A percentile compares a stretch with the other conserved stretches of the same genome.
These are phyloP conservation scores for Platycercus adscitus DNA, from an alignment of 2,113 vertebrate species.

Conservation along the genomic window DNA sequence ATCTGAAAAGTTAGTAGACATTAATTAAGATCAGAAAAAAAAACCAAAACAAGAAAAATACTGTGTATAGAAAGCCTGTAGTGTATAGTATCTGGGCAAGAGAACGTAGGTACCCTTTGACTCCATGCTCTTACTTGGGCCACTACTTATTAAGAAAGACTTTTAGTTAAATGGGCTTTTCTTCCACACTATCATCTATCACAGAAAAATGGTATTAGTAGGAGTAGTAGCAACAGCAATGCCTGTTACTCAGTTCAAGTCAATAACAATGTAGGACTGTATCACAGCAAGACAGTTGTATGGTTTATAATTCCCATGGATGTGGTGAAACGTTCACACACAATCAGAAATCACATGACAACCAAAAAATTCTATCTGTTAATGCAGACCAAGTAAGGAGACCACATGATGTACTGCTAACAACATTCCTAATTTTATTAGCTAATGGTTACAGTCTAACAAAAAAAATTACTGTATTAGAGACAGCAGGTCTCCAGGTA, in stretches of 20 bases:
- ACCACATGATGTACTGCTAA: background rate
- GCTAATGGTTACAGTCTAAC: background rate
- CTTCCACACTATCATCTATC: background rate
- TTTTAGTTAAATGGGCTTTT: background rate
- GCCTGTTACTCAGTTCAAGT: background rate
- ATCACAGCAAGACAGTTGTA: background rate
- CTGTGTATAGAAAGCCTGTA: background rate
- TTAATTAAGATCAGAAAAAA: background rate
- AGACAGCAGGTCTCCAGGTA: background rate
- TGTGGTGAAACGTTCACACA: background rate
- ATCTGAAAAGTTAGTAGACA: conserved; percentile 18
- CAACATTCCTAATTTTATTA: background rate
- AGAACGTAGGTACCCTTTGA: background rate
- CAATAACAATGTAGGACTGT: background rate
- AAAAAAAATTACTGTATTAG: background rate
- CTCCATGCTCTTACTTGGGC: background rate
- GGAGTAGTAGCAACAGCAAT: background rate
- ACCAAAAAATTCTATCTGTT: background rate
- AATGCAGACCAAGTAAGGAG: background rate
- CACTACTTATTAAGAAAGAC: background rate
- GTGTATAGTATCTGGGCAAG: background rate
- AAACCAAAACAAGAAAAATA: background rate
- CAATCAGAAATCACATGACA: background rate
- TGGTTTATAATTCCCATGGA: background rate
- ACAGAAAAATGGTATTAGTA: background rate